Conservation (phyloP, 2,888 invertebrate genomes). For the Zelleria hepariella region DNA sequence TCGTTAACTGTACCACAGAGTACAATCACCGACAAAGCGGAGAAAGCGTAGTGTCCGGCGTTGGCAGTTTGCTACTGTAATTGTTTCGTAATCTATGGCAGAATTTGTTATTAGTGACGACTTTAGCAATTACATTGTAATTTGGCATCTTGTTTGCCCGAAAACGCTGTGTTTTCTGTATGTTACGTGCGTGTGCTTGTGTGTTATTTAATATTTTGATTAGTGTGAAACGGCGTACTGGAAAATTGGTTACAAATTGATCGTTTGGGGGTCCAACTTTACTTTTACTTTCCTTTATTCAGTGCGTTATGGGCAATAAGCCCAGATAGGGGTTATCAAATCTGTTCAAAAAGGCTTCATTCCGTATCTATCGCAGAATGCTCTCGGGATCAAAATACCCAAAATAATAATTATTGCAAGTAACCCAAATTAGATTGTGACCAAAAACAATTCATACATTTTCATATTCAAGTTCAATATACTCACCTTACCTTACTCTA, state of each 20-base stretch:
- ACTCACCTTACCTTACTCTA: too few relatives aligned
- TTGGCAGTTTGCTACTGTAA: neutral
- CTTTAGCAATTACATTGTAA: neutral
- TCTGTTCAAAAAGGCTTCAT: too few relatives aligned
- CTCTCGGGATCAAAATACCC: too few relatives aligned
- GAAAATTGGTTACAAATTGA: neutral
- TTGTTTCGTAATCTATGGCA: constrained; percentile 1
- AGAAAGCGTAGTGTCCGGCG: neutral
- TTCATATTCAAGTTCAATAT: too few relatives aligned
- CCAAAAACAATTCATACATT: too few relatives aligned
- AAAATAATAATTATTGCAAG: too few relatives aligned
- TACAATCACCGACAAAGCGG: neutral
- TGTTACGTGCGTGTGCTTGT: neutral
- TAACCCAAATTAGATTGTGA: too few relatives aligned
- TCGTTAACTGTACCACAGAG: neutral
- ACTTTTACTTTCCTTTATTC: neutral
- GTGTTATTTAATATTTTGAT: neutral
- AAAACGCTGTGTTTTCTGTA: neutral
- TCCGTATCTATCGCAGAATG: too few relatives aligned
- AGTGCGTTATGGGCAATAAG: too few relatives aligned
- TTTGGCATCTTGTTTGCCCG: neutral
- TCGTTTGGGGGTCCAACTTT: neutral
- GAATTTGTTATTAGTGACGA: neutral
- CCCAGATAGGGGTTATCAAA: too few relatives aligned
- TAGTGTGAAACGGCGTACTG: neutral